These are phyloP conservation scores for Eufriesea mexicana DNA, from an alignment of 1,140 invertebrate species.

Conservation along the genomic window DNA sequence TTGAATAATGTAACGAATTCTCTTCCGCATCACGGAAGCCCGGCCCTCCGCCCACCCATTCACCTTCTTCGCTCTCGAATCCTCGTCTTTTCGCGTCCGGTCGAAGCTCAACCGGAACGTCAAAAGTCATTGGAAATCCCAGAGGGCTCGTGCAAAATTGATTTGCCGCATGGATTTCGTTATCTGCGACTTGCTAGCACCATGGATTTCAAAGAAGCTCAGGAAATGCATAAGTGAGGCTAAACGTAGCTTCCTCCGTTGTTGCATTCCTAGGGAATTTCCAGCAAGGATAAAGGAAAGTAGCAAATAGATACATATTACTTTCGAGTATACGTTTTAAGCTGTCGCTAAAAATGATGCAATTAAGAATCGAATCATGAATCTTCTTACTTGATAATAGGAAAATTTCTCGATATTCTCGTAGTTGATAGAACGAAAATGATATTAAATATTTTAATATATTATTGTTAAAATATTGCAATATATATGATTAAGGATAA, in stretches of 20 bases:
- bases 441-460: no score
- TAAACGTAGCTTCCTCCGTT: conserved; percentile 43
- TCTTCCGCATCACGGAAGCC: conserved; percentile 14
- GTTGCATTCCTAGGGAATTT: conserved; percentile 19
- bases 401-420: no score
- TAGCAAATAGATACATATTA: background rate
- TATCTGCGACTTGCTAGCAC: conserved; percentile 28
- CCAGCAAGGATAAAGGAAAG: background rate
- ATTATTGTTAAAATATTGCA: no score
- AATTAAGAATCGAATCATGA: no score
- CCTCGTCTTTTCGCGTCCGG: conserved; percentile 11
- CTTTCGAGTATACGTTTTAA: no score
- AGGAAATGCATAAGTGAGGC: conserved; percentile 52
- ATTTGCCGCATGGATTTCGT: conserved; percentile 59
- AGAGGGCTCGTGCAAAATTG: conserved; percentile 61
- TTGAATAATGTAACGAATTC: conserved; percentile 61
- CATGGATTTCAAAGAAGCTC: conserved; percentile 19
- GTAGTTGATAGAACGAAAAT: no score
- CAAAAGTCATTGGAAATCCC: conserved; percentile 26
- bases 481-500: no score
- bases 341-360: no score
- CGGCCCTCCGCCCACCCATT: background rate
- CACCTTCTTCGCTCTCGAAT: background rate
- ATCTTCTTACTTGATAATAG: no score
- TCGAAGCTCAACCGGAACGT: conserved; percentile 18